Evolutionary conservation across 2,888 invertebrate genomes (phyloP), one percentile per base, ranked within the genome.

Genomic region (Drosophila anomelani): DNA sequence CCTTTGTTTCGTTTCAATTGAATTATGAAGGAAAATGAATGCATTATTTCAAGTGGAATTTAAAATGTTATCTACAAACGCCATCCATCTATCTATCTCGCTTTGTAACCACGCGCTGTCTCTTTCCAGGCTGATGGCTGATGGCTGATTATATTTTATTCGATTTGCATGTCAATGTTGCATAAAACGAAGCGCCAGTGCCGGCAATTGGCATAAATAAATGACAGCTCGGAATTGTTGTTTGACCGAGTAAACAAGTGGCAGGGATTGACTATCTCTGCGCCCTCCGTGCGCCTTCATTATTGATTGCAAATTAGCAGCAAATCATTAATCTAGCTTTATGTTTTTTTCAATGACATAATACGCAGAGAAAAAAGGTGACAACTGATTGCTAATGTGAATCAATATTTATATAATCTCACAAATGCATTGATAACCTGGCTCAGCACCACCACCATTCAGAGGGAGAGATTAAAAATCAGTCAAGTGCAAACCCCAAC

Each of bases 261-360:
- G 29, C 46, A 67, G 60, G 69, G 59, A 68, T 60, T 69, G 43
- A 47, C 47, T 67, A 57, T 43, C 64, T 43, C 64, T 41, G 61
- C 20, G 26, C 26, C 20, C 13, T 32, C 13, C 23, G 12, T 51
- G 34, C 10, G 15, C 17, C 46, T 39, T 79, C 68, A 69, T 38
- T 74, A 80, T 81, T 81, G 84, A 86, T 83, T 73, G 76, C 79
- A 86, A 78, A 83, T 88, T 80, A 68, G 60, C 78, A 49, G 61
- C 78, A 76, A 82, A 83, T 85, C 78, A 79, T 53, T 55, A 38
- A 69, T 49, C 54, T 49, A 41, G 15, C 5, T 26, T 26, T 10
- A 29, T 34, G 5, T 29, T 32, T 56, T 23, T 56, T 68, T 3
- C 69, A 69, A 57, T 68, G 68, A 68, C 68, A 69, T 56, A 68